Base-by-base conservation (phyloP, 1,140 invertebrate genomes). In the Ptiloglossa arizonensis region DNA sequence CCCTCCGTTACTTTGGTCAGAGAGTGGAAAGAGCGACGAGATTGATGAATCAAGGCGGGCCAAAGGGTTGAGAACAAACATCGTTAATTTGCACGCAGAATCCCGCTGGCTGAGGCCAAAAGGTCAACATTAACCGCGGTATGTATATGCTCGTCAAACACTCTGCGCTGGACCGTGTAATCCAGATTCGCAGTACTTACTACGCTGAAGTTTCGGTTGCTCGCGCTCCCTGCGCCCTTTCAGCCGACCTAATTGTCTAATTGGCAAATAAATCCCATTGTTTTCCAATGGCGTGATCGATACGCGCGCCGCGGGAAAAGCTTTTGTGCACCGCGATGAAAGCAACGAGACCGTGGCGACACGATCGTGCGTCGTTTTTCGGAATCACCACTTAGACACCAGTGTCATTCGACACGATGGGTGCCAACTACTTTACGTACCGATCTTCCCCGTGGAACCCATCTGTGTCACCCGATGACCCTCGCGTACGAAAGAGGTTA, bases 191-290 rank as follows among this genome's bases (percentile, higher is more conserved):
- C 68, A 56, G 32, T 81, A 75, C 76, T 57, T 62, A 64, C 64
- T 66, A 44, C 79, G 54, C 56, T 56, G 67, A 86, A 75, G 57
- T 80, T 84, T 82, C 70, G 74, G 66, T 67, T 68, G 48, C 44
- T 68, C 68, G 62, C 52, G 70, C 73, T 74, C 69, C 68, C 72
- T 50, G 52, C 71, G 62, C 73, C 76, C 72, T 75, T 79, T 72
- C 67, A 56, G 71, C 82, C 79, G 69, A 85, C 81, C 63, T 88
- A 89, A 90, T 89, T 87, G 87, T 88, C 88, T 90, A 90, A 90
- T 90, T 90, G 88, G 88, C 89, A 90, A 90, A 90, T 90, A 90
- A 89, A 89, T 89, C 89, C 83, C 84, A 86, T 88, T 89, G 88
- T 89, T 90, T 87, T 86, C 76, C 79, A 64, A 86, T 81, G 66